Base-by-base conservation (phyloP, 2,797 vertebrate species). In the Leuciscus waleckii region DNA sequence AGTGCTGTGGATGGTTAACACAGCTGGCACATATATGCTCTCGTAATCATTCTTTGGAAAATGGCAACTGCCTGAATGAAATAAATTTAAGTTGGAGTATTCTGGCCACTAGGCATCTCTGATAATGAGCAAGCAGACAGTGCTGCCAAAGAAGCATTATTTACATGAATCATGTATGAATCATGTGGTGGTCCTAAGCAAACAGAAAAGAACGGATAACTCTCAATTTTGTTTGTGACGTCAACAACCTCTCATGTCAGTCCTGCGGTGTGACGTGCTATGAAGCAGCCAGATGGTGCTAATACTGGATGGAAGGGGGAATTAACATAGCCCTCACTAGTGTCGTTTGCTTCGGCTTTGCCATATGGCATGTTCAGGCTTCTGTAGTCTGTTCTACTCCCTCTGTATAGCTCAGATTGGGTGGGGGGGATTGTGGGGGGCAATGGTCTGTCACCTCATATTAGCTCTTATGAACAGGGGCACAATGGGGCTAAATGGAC, bases 311-410 rank as follows among this genome's bases (percentile, higher is more conserved):
- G 70, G 26, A 54, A 26, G 67, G 70, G 79, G 87, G 83, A 29
- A 79, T 87, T 91, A 83, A 63, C 32, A 2, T 35, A 81, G 67
- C 68, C 46, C 61, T 85, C 29, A 32, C 89, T 81, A 73, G 73
- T 77, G 43, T 29, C 5, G 83, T 75, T 84, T 63, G 84, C 85
- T 91, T 90, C 90, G 88, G 94, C 93, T 89, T 88, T 11, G 89
- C 92, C 95, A 95, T 93, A 95, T 95, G 93, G 91, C 89, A 75
- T 19, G 56, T 63, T 41, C 41, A 82, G 87, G 89, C 88, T 87
- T 58, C 79, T 80, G 7, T 86, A 65, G 82, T 82, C 76, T 6
- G 58, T 83, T 68, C 83, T 21, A 39, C 23, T 41, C 51, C 79
- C 9, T 75, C 78, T 84, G 39, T 32, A 9, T 74, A 67, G 82